phyloP scores from a whole-genome alignment of 2,888 invertebrate genomes.

The Callosobruchus maculatus region DNA sequence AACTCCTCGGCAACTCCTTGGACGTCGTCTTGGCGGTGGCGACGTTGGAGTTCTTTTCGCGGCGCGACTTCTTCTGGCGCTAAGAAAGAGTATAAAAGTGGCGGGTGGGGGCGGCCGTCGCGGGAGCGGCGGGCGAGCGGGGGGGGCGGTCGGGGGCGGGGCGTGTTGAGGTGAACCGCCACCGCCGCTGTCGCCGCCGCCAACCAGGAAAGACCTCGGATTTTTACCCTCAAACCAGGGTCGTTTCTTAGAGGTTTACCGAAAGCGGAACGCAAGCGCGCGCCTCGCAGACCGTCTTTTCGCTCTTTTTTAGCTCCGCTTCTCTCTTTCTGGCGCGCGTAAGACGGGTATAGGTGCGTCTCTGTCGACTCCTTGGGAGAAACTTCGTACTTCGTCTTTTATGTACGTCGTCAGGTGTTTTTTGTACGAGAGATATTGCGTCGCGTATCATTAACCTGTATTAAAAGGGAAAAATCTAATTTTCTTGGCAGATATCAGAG shows the following conservation, averaged over 20 bases:
- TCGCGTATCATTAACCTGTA: neutral
- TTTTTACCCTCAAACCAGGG: conserved; percentile 53
- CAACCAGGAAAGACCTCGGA: conserved; percentile 54
- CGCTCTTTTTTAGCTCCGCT: conserved; percentile 37
- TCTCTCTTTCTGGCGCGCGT: conserved; percentile 23
- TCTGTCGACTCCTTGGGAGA: conserved; percentile 31
- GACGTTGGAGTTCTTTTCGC: conserved; percentile 48
- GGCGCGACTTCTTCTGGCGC: conserved; percentile 48
- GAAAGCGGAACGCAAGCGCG: conserved; percentile 46
- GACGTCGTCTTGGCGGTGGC: conserved; percentile 1
- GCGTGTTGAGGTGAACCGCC: conserved; percentile 54
- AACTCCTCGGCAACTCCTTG: neutral
- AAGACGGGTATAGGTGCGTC: conserved; percentile 12
- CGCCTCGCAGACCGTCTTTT: conserved; percentile 44
- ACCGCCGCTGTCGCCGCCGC: conserved; percentile 51
- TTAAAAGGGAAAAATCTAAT: neutral
- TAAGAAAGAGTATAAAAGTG: conserved; percentile 50
- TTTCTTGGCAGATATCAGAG: neutral
- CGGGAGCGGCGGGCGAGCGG: conserved; percentile 35
- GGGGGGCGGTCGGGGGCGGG: conserved; percentile 39
- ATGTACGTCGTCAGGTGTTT: conserved; percentile 23
- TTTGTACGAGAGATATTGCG: conserved; percentile 9
- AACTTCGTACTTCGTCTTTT: conserved; percentile 33
- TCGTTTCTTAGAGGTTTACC: conserved; percentile 54
- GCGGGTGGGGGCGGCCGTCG: conserved; percentile 40